Evolutionary conservation across 2,797 vertebrate genomes (phyloP), one percentile per base, ranked within the genome.

Genomic region (Erethizon dorsatum): DNA sequence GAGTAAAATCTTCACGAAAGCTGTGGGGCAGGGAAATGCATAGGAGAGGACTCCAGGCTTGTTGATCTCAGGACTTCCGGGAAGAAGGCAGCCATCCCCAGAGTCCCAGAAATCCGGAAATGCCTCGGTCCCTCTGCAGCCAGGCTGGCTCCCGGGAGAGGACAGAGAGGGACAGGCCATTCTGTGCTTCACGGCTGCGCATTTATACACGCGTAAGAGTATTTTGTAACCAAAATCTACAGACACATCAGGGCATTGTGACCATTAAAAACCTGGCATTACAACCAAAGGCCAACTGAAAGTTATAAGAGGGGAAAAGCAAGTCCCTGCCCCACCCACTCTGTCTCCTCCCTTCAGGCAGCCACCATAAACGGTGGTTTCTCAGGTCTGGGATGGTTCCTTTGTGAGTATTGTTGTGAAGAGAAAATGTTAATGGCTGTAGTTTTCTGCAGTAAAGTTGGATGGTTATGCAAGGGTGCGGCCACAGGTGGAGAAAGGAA

Each of bases 381-480:
- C 54, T 67, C 11, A 24, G 65, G 63, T 37, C n/a, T 41, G 88
- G 26, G 59, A 78, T 47, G 1, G 41, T 7, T 54, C 45, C 50
- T 82, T 83, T 78, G 88, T 20, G 52, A 78, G 88, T 65, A 41
- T 54, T 79, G 59, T 37, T 69, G 56, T 73, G 41, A 33, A 56
- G 56, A 67, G 85, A 92, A 91, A 87, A 85, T 52, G 77, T 79
- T 91, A 94, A 79, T 78, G 86, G 86, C 56, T 1, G 0, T 5
- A 26, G 54, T 59, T 94, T 59, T 73, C 24, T 28, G 69, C 33
- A 18, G 20, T n/a, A 7, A 88, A 85, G 26, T 33, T n/a, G 37
- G 31, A 28, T n/a, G 47, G 26, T 47, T 69, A 15, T 54, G 56
- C 31, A 1, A 52, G 80, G 83, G 83, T 50, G 28, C 0, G 22